Percentiles rank a stretch among this genome's conserved stretches.
These are phyloP conservation scores for Acleris cristana DNA, from an alignment of 2,888 invertebrate genomes.

Conservation along the genomic window DNA sequence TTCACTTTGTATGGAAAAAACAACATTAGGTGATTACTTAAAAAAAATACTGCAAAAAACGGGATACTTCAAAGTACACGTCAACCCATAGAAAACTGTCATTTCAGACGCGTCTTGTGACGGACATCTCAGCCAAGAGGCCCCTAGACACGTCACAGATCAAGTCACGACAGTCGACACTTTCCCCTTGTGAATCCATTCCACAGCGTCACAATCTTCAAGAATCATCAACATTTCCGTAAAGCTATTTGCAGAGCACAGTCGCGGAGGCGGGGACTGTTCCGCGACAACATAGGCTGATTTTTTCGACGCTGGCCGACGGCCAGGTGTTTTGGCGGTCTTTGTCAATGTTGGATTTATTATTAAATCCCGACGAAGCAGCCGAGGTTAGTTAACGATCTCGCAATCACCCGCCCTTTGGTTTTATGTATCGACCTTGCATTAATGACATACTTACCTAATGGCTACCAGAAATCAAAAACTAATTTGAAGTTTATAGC, in stretches of 20 bases:
- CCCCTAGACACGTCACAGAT: conserved; percentile 9
- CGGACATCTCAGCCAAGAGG: too few species aligned
- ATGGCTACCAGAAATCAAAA: conserved; percentile 17
- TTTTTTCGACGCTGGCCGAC: conserved; percentile 69
- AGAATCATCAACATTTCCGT: conserved; percentile 37
- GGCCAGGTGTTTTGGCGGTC: conserved; percentile 82
- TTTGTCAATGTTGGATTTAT: conserved; percentile 84
- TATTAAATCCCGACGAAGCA: conserved; percentile 74
- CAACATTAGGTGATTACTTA: too few species aligned
- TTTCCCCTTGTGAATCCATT: neutral
- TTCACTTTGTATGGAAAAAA: too few species aligned
- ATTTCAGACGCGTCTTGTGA: too few species aligned
- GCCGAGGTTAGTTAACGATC: conserved; percentile 59
- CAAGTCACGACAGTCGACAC: conserved; percentile 17
- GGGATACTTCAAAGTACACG: too few species aligned
- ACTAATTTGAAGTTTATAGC: conserved; percentile 22
- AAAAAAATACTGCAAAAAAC: too few species aligned
- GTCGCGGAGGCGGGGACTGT: conserved; percentile 26
- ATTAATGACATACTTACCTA: conserved; percentile 34
- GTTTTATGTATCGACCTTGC: conserved; percentile 41
- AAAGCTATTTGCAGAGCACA: conserved; percentile 40
- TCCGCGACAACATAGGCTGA: conserved; percentile 55
- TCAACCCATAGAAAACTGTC: too few species aligned
- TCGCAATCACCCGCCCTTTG: conserved; percentile 51
- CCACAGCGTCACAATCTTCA: conserved; percentile 16